These are phyloP conservation scores for Agapostemon virescens DNA, from an alignment of 2,888 invertebrate species.

Conservation along the genomic window DNA sequence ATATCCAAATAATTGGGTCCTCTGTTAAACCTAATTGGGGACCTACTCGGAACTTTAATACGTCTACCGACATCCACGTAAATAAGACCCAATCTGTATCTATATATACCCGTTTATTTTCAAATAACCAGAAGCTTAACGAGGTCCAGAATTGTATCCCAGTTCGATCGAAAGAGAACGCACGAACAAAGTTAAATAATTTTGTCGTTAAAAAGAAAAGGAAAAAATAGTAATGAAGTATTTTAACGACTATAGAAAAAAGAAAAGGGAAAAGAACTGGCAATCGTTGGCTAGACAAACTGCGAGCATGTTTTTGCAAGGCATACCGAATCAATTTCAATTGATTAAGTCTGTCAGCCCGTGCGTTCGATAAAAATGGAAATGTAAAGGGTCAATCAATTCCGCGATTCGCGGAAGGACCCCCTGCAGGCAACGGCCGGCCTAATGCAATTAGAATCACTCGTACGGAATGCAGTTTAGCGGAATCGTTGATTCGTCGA, in stretches of 20 bases:
- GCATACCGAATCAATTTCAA: background rate
- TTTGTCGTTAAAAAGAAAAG: background rate
- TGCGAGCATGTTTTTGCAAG: background rate
- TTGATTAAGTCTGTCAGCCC: background rate
- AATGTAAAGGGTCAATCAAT: background rate
- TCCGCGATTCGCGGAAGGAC: slow-evolving; percentile 1
- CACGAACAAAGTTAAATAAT: background rate
- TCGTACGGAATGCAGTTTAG: slow-evolving; percentile 7
- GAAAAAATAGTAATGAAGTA: background rate
- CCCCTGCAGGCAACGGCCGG: background rate
- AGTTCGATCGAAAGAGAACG: background rate
- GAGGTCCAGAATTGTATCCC: background rate
- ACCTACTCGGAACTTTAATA: no score
- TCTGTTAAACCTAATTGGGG: no score
- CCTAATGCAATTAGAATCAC: slow-evolving; percentile 15
- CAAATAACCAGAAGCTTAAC: background rate
- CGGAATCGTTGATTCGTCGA: background rate
- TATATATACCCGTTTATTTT: no score
- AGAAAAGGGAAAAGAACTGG: no score
- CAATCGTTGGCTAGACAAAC: background rate
- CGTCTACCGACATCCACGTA: no score
- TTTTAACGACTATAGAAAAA: slow-evolving; percentile 1
- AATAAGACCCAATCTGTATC: no score
- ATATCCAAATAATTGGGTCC: no score
- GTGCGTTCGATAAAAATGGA: background rate